Base-by-base conservation (phyloP, 2,888 invertebrate genomes). In the Drosophila percnosoma region DNA sequence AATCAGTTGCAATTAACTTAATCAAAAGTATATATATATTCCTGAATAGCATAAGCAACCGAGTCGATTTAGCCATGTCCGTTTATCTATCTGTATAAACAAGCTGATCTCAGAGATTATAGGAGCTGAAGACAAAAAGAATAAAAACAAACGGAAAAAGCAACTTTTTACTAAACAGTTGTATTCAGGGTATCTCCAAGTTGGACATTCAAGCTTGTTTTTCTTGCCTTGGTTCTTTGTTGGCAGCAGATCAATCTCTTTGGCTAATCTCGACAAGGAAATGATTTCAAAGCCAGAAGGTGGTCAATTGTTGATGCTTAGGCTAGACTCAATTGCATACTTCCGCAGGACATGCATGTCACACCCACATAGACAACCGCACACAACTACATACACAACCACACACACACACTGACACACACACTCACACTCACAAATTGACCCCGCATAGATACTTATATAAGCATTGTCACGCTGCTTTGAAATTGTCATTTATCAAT, bases 401-500 rank as follows among this genome's bases (percentile, higher is more conserved):
- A 36, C 38, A 21, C 21, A 3, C 18, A 24, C 21, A 60, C 27
- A 38, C 13, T 21, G 21, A 34, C 38, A n/a, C 11, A 55, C 40
- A 54, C 21, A 53, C n/a, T 3, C 27, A 31, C 18, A 52, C 15
- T 52, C 45, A 33, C 21, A 65, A 11, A 34, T 34, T 59, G 54
- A 61, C 53, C 49, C 58, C 24, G n/a, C 53, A 58, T 53, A 65
- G 55, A 51, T 69, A 66, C 49, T 48, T 52, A 33, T 42, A 64
- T 65, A 62, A 52, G 75, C 73, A 75, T 85, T 81, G 83, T 76
- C 89, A 86, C 73, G 78, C 78, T 76, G 63, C 64, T 73, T 54
- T 71, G 64, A 67, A 82, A 89, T 80, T 77, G 87, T 82, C 90
- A 85, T 90, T 85, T 87, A 91, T 91, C 90, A 91, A 91, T 90